Base-by-base conservation (phyloP, 2,888 invertebrate species). In the Dasypogon diadema region DNA sequence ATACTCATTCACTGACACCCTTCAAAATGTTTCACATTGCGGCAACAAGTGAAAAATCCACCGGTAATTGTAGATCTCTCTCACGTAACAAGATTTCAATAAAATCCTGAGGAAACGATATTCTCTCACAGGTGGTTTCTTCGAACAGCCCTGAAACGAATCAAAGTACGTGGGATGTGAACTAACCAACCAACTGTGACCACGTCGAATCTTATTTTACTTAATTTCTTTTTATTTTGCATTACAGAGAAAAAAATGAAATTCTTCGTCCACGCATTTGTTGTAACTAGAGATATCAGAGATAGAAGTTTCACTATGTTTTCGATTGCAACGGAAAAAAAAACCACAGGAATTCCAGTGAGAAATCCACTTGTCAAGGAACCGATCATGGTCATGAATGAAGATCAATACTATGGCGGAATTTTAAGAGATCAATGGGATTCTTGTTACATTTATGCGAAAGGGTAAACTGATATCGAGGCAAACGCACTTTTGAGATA, bases 271-370 rank as follows among this genome's bases (percentile, higher is more conserved):
- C 26, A 60, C 60, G 60, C 60, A 60, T 37, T 18, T 18, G 30
- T 34, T 42, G 8, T n/a, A n/a, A n/a, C n/a, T n/a, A n/a, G n/a
- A n/a, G n/a, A n/a, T n/a, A n/a, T n/a, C n/a, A n/a, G n/a, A n/a
- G n/a, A n/a, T n/a, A n/a, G n/a, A n/a, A n/a, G 21, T 60, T 37
- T 37, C 60, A 60, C 60, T 60, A 22, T 60, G 60, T 2, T 5
- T 60, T 37, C 18, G 37, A 51, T 18, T 10, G 14, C 16, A 26
- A 18, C 18, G 14, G 24, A 16, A 16, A 16, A 12, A 4, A 24
- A 48, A 68, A 48, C 65, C 65, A 14, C 65, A 68, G 65, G 46
- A 68, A 68, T 68, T 68, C 18, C 46, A 48, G 48, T 68, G 65
- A 48, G 65, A 68, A 68, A 46, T 65, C 6, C 65, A 26, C 24